Evolutionary conservation across 2,888 invertebrate genomes (phyloP).

Genomic region (Laspeyria flexula): DNA sequence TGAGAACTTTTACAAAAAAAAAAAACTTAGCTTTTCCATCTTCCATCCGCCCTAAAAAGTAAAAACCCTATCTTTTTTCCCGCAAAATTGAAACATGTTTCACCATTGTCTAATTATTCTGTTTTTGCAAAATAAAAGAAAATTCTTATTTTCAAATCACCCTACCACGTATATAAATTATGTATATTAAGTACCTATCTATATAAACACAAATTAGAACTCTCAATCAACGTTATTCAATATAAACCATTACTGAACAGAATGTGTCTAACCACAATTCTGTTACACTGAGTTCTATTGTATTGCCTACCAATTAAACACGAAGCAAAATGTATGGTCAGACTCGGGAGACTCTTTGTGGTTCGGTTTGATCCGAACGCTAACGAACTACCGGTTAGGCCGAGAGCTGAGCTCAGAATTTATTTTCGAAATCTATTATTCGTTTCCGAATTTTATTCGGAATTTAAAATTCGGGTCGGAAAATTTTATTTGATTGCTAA

Average conservation of each 20-base stretch:
- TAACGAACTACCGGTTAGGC: slow-evolving; percentile 35
- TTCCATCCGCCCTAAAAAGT: too few relatives aligned
- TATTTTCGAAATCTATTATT: background rate
- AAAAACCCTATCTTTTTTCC: too few relatives aligned
- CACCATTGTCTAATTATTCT: too few relatives aligned
- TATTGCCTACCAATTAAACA: slow-evolving; percentile 27
- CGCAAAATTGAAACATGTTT: too few relatives aligned
- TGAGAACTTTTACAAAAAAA: too few relatives aligned
- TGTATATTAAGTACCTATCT: too few relatives aligned
- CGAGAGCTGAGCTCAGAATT: slow-evolving; percentile 5
- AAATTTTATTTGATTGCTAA: too few relatives aligned
- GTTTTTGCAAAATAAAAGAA: too few relatives aligned
- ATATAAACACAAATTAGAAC: background rate
- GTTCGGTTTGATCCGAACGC: slow-evolving; percentile 22
- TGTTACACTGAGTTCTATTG: slow-evolving; percentile 13
- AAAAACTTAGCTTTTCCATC: too few relatives aligned
- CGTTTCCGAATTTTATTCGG: background rate
- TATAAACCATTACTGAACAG: background rate
- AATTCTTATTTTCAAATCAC: too few relatives aligned
- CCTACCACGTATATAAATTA: too few relatives aligned
- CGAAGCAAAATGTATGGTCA: slow-evolving; percentile 22
- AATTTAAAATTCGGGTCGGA: background rate
- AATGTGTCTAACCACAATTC: slow-evolving; percentile 6
- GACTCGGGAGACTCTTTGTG: slow-evolving; percentile 18
- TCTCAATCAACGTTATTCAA: slow-evolving; percentile 6